A percentile compares a stretch with the other conserved stretches of the same genome.
These are phyloP conservation scores for Sialis fuliginosa DNA, from an alignment of 2,888 invertebrate genomes.

Conservation along the genomic window DNA sequence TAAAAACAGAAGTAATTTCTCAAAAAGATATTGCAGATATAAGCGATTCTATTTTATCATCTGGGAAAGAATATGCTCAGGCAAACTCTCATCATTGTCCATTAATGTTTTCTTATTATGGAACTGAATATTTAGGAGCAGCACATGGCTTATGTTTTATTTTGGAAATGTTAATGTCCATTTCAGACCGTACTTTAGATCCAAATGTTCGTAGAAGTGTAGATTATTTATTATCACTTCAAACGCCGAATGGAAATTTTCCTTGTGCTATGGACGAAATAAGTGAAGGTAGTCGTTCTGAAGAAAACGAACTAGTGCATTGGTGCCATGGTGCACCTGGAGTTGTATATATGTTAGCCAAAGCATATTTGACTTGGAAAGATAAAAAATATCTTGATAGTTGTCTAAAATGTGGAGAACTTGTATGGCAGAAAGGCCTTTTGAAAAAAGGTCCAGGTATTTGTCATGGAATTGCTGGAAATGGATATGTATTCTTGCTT, in stretches of 20 bases:
- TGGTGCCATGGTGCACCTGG: conserved; percentile 89
- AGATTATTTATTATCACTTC: conserved; percentile 46
- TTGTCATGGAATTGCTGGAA: conserved; percentile 77
- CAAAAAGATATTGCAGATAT: conserved; percentile 37
- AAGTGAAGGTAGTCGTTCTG: conserved; percentile 22
- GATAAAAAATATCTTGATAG: conserved; percentile 54
- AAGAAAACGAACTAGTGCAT: conserved; percentile 54
- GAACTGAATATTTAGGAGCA: conserved; percentile 55
- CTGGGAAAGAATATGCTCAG: conserved; percentile 50
- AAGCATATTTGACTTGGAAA: conserved; percentile 56
- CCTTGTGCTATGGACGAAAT: conserved; percentile 59
- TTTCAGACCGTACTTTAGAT: conserved; percentile 33
- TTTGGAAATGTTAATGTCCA: conserved; percentile 42
- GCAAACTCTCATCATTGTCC: conserved; percentile 39
- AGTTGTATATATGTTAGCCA: conserved; percentile 61
- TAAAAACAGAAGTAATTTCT: conserved; percentile 26
- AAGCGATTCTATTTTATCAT: conserved; percentile 48
- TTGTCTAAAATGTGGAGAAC: conserved; percentile 48
- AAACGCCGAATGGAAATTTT: conserved; percentile 56
- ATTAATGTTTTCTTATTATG: conserved; percentile 63
- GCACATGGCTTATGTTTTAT: conserved; percentile 51
- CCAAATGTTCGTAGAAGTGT: conserved; percentile 42
- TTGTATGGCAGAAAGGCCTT: conserved; percentile 70
- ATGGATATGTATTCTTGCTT: conserved; percentile 62
- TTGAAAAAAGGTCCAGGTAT: conserved; percentile 77